Evolutionary conservation across 1,140 invertebrate genomes (phyloP).

Genomic region (Bacillus rossius): DNA sequence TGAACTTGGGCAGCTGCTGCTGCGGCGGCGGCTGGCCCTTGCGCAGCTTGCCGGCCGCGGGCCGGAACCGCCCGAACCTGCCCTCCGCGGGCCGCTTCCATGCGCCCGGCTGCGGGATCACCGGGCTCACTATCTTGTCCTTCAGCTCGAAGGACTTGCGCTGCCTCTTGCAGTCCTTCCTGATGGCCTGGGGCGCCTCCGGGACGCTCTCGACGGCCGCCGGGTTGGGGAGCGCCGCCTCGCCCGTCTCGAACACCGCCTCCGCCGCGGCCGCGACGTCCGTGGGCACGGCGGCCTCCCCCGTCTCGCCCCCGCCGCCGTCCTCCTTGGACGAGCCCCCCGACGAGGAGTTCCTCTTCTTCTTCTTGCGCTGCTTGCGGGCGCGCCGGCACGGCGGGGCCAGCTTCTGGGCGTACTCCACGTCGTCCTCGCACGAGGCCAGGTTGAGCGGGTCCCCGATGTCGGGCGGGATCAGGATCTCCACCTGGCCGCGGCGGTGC

Average conservation of each 20-base stretch:
- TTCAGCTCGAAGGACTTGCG: constrained; percentile 53
- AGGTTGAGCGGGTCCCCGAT: constrained; percentile 88
- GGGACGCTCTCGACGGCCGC: background rate
- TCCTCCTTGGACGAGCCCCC: constrained; percentile 15
- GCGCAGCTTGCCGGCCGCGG: background rate
- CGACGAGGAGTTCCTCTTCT: constrained; percentile 36
- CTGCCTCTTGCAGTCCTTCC: background rate
- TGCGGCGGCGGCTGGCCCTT: background rate
- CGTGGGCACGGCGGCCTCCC: background rate
- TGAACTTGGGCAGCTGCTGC: constrained; percentile 58
- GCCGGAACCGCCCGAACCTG: constrained; percentile 11
- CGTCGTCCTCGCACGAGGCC: constrained; percentile 66
- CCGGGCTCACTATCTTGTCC: constrained; percentile 90
- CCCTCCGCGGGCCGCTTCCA: constrained; percentile 52
- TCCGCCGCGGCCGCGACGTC: background rate
- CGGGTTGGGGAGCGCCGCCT: background rate
- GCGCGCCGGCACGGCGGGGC: constrained; percentile 57
- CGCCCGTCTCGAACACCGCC: background rate
- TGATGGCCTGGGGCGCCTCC: background rate
- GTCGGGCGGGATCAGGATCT: constrained; percentile 89
- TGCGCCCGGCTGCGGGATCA: constrained; percentile 80
- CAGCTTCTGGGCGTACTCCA: constrained; percentile 70
- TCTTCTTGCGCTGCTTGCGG: constrained; percentile 48
- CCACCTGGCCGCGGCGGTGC: constrained; percentile 72
- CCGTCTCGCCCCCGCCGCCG: background rate